These are phyloP conservation scores for Sceloporus undulatus DNA, from an alignment of 2,113 vertebrate species.

Conservation along the genomic window DNA sequence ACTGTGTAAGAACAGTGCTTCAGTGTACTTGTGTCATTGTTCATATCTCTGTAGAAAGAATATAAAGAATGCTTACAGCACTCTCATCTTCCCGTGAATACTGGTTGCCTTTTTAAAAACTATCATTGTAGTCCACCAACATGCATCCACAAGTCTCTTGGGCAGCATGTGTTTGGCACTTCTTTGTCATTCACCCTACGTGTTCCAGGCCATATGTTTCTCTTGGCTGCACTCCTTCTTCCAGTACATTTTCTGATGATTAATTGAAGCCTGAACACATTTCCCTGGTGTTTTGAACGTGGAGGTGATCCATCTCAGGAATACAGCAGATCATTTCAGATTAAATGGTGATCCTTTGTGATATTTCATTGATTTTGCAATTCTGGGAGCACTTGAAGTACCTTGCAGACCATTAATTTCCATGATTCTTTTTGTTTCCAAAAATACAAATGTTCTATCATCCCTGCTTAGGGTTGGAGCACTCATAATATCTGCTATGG, in stretches of 20 bases:
- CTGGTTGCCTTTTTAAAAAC: background rate
- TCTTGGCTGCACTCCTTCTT: slow-evolving; percentile 26
- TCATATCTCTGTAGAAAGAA: background rate
- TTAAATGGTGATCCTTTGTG: background rate
- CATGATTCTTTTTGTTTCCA: too few species aligned
- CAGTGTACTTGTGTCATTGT: background rate
- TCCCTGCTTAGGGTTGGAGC: too few species aligned
- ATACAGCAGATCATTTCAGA: background rate
- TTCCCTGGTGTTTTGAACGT: background rate
- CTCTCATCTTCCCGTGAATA: background rate
- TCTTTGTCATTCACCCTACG: background rate
- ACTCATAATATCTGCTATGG: background rate
- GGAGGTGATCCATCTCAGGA: background rate
- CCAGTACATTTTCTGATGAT: slow-evolving; percentile 7
- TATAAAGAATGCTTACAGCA: background rate
- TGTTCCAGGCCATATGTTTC: slow-evolving; percentile 30
- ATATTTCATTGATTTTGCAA: background rate
- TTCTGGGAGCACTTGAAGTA: background rate
- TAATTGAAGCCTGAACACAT: slow-evolving; percentile 27
- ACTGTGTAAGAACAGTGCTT: background rate
- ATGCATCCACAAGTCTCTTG: background rate
- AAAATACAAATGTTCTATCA: background rate
- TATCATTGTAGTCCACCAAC: background rate
- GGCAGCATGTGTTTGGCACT: slow-evolving; percentile 3
- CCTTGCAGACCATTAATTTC: background rate